phyloP scores from a whole-genome alignment of 2,888 invertebrate genomes.

The Kryphioiulus occultus region DNA sequence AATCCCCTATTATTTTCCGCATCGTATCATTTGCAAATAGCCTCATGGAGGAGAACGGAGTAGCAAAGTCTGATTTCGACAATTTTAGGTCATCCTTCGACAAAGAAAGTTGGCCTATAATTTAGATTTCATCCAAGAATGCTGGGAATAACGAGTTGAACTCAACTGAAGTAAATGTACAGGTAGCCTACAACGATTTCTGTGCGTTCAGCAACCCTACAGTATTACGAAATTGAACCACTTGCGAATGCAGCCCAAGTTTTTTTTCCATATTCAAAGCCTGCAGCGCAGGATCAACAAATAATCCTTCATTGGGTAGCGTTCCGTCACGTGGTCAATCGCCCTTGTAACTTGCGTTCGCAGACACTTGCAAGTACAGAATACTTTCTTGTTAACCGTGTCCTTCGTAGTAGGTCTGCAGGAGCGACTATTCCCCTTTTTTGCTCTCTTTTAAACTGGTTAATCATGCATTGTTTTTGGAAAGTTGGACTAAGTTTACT shows the following conservation, averaged over 20 bases:
- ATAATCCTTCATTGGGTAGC: neutral
- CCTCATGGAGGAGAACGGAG: too few relatives aligned
- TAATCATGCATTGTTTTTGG: neutral
- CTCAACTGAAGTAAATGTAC: too few relatives aligned
- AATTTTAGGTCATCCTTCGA: too few relatives aligned
- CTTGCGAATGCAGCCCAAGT: neutral
- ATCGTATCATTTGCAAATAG: too few relatives aligned
- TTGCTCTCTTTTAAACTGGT: neutral
- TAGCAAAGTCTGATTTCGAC: too few relatives aligned
- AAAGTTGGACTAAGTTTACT: neutral
- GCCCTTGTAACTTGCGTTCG: neutral
- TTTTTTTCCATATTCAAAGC: neutral
- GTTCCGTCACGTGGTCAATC: neutral
- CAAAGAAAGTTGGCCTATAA: too few relatives aligned
- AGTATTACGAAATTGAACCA: neutral
- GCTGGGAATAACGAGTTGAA: too few relatives aligned
- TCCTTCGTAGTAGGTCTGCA: neutral
- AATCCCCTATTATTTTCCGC: too few relatives aligned
- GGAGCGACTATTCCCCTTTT: neutral
- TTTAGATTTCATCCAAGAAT: too few relatives aligned
- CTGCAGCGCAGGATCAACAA: neutral
- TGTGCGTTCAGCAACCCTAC: neutral
- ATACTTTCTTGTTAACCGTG: neutral
- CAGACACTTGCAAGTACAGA: neutral
- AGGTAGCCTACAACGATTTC: too few relatives aligned